A percentile compares a stretch with the other conserved stretches of the same genome.
phyloP scores from a whole-genome alignment of 2,888 invertebrate genomes.

The Sinhomidia bicolor region DNA sequence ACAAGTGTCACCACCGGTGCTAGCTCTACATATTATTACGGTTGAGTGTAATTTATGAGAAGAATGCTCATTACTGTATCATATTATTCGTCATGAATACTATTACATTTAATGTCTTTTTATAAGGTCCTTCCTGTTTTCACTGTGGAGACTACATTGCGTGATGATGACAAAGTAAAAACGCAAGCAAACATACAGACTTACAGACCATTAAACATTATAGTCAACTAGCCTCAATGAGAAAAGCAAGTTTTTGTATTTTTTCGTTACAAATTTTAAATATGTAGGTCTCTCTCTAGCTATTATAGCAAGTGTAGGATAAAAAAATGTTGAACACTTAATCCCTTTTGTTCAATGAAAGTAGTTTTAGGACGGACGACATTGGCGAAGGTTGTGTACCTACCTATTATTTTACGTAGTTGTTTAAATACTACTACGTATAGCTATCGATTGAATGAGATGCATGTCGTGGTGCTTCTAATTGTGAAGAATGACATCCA shows the following conservation, averaged over 20 bases:
- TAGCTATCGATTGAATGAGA: background rate
- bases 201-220: too few species aligned
- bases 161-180: background rate
- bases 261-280: slow-evolving; percentile 5
- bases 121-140: slow-evolving; percentile 5
- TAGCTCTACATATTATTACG: background rate
- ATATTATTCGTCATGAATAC: background rate
- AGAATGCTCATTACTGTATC: background rate
- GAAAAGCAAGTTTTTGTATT: background rate
- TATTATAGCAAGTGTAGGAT: background rate
- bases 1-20: background rate
- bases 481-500: slow-evolving; percentile 39
- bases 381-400: slow-evolving; percentile 65
- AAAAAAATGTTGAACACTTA: slow-evolving; percentile 24
- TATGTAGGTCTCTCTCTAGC: slow-evolving; percentile 13
- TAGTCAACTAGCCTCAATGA: background rate
- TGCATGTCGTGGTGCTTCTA: background rate
- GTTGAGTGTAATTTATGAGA: background rate
- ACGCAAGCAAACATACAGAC: background rate
- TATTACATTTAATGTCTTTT: too few species aligned
- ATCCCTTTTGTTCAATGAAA: background rate
- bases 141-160: background rate
- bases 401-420: background rate
- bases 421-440: background rate
- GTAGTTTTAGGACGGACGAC: slow-evolving; percentile 35